Conservation (phyloP, 2,113 vertebrate genomes). For the Oryzias javanicus region DNA sequence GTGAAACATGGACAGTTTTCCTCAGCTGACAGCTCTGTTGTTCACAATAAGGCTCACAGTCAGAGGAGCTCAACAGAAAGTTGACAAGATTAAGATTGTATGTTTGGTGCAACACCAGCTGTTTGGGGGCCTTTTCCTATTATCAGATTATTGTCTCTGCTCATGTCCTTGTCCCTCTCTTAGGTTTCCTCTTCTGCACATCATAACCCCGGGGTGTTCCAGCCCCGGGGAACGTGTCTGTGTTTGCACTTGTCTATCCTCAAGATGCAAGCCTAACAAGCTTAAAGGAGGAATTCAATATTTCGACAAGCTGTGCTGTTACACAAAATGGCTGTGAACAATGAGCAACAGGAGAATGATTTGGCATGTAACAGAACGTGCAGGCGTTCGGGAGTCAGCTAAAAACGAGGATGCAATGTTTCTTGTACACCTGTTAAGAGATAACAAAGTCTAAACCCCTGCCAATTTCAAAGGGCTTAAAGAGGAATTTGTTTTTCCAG, state of each 20-base stretch:
- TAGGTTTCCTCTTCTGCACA: slow-evolving; percentile 30
- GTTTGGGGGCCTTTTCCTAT: slow-evolving; percentile 49
- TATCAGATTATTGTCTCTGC: slow-evolving; percentile 54
- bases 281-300: slow-evolving; percentile 22
- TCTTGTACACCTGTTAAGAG: not conserved
- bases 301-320: not conserved
- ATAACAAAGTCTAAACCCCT: not conserved
- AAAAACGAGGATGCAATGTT: not conserved
- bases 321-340: not conserved
- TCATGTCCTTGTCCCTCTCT: slow-evolving; percentile 43
- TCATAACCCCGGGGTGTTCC: slow-evolving; percentile 39
- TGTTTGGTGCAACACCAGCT: slow-evolving; percentile 49
- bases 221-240: slow-evolving; percentile 34
- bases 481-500: not conserved
- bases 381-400: not conserved
- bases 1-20: slow-evolving; percentile 49
- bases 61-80: slow-evolving; percentile 50
- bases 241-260: slow-evolving; percentile 42
- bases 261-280: slow-evolving; percentile 18
- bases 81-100: slow-evolving; percentile 57
- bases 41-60: slow-evolving; percentile 44
- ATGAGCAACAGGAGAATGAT: not conserved
- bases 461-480: not conserved
- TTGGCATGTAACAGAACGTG: not conserved
- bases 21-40: slow-evolving; percentile 41